Evolutionary conservation across 2,888 invertebrate species (phyloP), one percentile per base, ranked within the genome.

Genomic region (Eledona agricola): DNA sequence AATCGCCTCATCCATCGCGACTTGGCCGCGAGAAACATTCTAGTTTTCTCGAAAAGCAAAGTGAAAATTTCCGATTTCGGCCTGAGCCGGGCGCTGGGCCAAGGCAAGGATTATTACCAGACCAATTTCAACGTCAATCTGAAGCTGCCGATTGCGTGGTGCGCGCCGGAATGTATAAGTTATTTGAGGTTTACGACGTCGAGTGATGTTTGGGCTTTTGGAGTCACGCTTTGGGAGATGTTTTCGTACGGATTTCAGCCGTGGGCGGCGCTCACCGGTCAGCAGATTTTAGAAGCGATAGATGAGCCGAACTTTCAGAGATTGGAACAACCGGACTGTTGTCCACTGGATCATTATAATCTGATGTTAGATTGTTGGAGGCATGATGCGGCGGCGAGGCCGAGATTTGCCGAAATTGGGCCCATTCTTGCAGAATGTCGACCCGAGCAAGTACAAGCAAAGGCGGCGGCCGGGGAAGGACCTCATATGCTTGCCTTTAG

Each of bases 51-150:
- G 53, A 94, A 94, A 75, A 91, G 94, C 71, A 93, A 91, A 79
- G 96, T 98, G 3, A 99, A 99, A 81, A 97, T 99, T 58, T 97
- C 96, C 0, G 98, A 99, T 74, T 97, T 99, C 77, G 98, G 98
- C 2, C 77, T 99, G 40, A 96, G 96, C 0, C 83, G 97, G 43
- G 96, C 96, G 0, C 78, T 99, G 42, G 97, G 98, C 1, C 94
- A 95, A 32, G 98, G 97, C 15, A 98, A 98, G 76, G 97, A 99
- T 76, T 99, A 99, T 74, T 99, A 99, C 73, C 96, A 97, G 76
- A 96, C 96, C 2, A 97, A 98, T 79, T 96, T 96, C 74, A 96
- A 94, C 74, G 95, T 96, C 20, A 96, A 96, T 79, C 83, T 98
- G 53, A 97, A 97, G 77, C 79, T 99, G 50, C 98, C 98, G 1